Base-by-base conservation (phyloP, 2,797 vertebrate species). In the Poeciliopsis turneri region DNA sequence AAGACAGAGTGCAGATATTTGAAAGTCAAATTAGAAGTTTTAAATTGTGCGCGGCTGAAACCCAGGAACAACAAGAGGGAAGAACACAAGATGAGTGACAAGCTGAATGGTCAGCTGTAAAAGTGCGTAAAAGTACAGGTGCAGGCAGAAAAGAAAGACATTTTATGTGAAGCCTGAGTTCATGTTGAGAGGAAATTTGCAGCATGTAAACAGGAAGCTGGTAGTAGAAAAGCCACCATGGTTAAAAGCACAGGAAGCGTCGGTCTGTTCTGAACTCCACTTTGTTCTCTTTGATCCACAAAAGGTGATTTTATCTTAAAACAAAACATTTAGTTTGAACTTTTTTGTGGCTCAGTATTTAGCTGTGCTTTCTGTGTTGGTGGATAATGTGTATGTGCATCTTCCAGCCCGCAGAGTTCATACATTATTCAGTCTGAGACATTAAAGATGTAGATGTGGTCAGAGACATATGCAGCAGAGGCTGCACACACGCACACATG, bases 401-500 rank as follows among this genome's bases (percentile, higher is more conserved):
- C 69, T 81, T 76, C 77, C 76, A 90, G 88, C 82, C 86, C 85
- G 88, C 78, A 78, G 83, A 83, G 85, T 85, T 92, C 90, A 93
- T 96, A 82, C 88, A 96, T 95, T 94, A 95, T 95, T 95, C 91
- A 96, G 83, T 84, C 75, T 81, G 68, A 85, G 81, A 87, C 92
- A 95, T 95, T 95, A 95, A 95, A 96, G 94, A 95, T 95, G 94
- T 93, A 95, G 91, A 94, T 92, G 91, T 88, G 91, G 92, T 92
- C 92, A 90, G 88, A 93, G 87, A 94, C 90, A 89, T 91, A 91
- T 85, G 87, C 89, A 93, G 86, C 75, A 86, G 80, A 83, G 57
- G 74, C 84, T 36, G 41, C 61, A 76, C 47, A 66, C 53, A 77
- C 69, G 51, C 51, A n/a, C 72, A 47, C 53, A n/a, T 72, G 41